These are phyloP conservation scores for Meiosimyza decipiens DNA, from an alignment of 2,888 invertebrate genomes.

Conservation along the genomic window DNA sequence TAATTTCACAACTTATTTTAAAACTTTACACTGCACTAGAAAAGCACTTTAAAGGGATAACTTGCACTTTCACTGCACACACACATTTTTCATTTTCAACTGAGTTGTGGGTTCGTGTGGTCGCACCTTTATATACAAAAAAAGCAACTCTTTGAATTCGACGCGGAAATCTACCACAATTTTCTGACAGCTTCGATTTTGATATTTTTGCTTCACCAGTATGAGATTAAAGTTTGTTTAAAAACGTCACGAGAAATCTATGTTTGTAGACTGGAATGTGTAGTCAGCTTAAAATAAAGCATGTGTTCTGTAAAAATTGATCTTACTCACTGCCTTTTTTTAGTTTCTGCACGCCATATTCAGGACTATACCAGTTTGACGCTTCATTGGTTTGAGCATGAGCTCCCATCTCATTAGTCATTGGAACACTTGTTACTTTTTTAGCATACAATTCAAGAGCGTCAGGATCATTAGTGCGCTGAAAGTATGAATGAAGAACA, in stretches of 20 bases:
- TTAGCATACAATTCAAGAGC: constrained; percentile 71
- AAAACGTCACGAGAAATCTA: background rate
- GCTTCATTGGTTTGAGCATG: constrained; percentile 57
- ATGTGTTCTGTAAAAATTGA: background rate
- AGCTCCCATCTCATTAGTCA: constrained; percentile 51
- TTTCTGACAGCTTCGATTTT: no score
- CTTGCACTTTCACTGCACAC: no score
- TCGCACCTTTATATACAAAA: no score
- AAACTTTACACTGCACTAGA: no score
- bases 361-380: constrained; percentile 70
- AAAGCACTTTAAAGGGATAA: no score
- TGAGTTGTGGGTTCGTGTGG: no score
- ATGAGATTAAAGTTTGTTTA: no score
- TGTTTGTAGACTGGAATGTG: background rate
- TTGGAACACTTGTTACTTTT: constrained; percentile 68
- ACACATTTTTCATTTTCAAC: no score
- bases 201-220: no score
- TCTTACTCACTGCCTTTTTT: constrained; percentile 68
- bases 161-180: no score
- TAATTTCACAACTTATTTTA: no score
- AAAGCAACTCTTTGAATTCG: no score
- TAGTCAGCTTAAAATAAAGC: background rate
- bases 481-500: constrained; percentile 41
- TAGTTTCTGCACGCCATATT: constrained; percentile 71
- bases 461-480: constrained; percentile 75